A percentile compares a stretch with the other conserved stretches of the same genome.
These are phyloP conservation scores for Xanthia togata DNA, from an alignment of 2,888 invertebrate genomes.

Conservation along the genomic window DNA sequence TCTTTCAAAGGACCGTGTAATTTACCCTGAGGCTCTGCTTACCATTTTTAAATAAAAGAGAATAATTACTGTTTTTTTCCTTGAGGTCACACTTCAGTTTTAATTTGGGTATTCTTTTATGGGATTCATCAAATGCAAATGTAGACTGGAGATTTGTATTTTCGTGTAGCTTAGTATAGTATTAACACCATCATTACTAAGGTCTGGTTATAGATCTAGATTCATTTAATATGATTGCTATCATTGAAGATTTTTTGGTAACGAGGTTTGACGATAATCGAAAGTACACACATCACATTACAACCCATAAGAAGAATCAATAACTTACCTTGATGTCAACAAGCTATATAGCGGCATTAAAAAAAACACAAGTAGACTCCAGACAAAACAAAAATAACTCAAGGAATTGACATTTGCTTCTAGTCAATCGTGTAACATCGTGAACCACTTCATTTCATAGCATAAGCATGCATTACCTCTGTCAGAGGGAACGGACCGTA, in stretches of 20 bases:
- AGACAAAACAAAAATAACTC: background rate
- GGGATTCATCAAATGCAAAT: background rate
- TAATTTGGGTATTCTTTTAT: conserved; percentile 10
- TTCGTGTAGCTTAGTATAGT: background rate
- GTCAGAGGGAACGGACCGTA: too few species aligned
- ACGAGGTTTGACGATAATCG: background rate
- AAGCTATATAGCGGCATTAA: background rate
- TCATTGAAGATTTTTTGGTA: background rate
- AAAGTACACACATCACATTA: background rate
- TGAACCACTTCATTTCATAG: too few species aligned
- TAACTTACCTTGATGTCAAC: background rate
- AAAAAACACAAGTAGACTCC: background rate
- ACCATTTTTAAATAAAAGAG: conserved; percentile 36
- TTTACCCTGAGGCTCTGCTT: conserved; percentile 36
- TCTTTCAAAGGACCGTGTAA: conserved; percentile 33
- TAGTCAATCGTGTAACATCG: too few species aligned
- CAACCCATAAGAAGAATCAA: background rate
- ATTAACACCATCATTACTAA: background rate
- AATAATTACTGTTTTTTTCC: conserved; percentile 1
- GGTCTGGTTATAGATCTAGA: background rate
- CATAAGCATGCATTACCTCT: too few species aligned
- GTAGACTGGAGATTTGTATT: background rate
- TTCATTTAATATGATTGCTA: background rate
- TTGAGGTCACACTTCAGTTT: conserved; percentile 26
- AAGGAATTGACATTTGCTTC: background rate